phyloP scores from a whole-genome alignment of 2,113 vertebrate genomes.

The Macrotus californicus region DNA sequence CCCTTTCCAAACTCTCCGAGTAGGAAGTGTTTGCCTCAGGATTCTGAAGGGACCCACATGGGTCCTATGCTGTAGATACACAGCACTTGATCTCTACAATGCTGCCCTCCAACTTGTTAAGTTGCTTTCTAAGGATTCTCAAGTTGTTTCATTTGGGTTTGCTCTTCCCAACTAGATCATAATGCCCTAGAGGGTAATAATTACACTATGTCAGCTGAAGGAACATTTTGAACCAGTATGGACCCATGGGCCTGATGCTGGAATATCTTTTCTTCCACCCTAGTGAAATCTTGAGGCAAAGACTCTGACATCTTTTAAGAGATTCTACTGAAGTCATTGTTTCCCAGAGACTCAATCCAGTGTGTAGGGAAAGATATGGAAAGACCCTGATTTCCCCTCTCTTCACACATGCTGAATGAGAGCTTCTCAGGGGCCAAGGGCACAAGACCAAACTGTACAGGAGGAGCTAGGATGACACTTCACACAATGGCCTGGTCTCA shows the following conservation, averaged over 20 bases:
- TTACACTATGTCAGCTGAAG: neutral
- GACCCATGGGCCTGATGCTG: neutral
- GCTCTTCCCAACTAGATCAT: neutral
- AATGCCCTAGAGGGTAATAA: neutral
- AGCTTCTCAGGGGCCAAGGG: neutral
- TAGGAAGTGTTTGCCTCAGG: neutral
- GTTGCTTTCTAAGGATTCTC: neutral
- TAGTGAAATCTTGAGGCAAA: constrained; percentile 61
- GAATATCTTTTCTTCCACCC: constrained; percentile 38
- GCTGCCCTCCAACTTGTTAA: neutral
- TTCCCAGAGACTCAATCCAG: constrained; percentile 66
- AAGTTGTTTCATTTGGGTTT: neutral
- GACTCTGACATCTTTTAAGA: constrained; percentile 54
- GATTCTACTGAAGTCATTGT: constrained; percentile 53
- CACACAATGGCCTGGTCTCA: neutral
- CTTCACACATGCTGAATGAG: neutral
- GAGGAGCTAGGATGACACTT: neutral
- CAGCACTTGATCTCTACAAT: neutral
- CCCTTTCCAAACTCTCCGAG: neutral
- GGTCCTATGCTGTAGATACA: neutral
- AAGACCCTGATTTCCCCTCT: neutral
- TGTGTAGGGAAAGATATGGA: constrained; percentile 53
- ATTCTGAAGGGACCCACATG: neutral
- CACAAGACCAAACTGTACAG: neutral
- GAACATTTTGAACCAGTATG: neutral